These are phyloP conservation scores for Protonibea diacanthus DNA, from an alignment of 2,797 vertebrate genomes.

Conservation along the genomic window DNA sequence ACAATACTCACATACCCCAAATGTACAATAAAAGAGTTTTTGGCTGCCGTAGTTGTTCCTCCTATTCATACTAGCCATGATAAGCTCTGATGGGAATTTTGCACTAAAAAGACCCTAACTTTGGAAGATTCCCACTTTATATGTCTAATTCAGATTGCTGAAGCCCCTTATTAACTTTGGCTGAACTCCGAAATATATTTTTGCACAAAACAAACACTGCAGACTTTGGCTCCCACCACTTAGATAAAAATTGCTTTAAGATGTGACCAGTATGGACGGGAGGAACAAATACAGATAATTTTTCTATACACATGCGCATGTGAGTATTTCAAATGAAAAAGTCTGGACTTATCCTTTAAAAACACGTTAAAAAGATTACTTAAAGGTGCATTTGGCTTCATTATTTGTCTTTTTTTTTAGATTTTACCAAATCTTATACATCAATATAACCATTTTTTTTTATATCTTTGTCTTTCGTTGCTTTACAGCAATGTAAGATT, in stretches of 20 bases:
- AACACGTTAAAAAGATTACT: neutral
- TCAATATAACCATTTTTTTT: neutral
- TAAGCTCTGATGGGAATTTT: slow-evolving; percentile 3
- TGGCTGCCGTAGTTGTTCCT: neutral
- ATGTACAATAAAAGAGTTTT: neutral
- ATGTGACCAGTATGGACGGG: neutral
- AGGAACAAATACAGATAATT: neutral
- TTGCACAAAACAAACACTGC: neutral
- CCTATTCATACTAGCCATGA: neutral
- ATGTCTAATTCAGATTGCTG: neutral
- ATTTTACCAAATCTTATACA: neutral
- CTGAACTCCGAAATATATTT: neutral
- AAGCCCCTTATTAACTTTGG: neutral
- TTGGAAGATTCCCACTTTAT: neutral
- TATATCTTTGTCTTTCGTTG: neutral
- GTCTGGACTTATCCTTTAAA: neutral
- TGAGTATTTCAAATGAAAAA: neutral
- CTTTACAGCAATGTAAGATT: neutral
- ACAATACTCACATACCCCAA: neutral
- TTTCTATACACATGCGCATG: neutral
- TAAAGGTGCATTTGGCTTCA: neutral
- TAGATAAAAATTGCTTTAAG: neutral
- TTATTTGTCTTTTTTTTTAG: neutral
- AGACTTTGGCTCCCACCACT: neutral
- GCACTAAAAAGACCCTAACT: neutral